phyloP scores from a whole-genome alignment of 2,797 vertebrate genomes.

The Triplophysa yarkandensis region DNA sequence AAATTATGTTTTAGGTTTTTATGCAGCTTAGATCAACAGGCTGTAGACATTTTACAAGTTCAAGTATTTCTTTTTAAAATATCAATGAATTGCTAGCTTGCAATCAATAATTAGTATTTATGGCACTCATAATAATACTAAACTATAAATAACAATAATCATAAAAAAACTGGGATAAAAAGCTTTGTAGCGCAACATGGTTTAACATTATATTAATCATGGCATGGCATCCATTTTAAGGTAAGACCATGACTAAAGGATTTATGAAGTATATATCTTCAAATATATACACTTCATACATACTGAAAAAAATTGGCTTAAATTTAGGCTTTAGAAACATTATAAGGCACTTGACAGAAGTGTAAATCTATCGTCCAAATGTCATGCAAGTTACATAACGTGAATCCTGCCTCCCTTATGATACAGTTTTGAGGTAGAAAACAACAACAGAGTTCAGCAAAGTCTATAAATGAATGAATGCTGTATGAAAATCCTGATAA shows the following conservation, averaged over 20 bases:
- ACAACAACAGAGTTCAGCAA: neutral
- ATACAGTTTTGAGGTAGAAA: slow-evolving; percentile 53
- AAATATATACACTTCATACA: no score
- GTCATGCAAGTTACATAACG: neutral
- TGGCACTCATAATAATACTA: neutral
- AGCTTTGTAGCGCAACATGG: neutral
- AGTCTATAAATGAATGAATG: neutral
- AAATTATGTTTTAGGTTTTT: neutral
- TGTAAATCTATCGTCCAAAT: slow-evolving; percentile 1
- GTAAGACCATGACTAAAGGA: neutral
- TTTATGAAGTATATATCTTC: neutral
- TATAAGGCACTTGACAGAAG: neutral
- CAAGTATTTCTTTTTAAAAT: no score
- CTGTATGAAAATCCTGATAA: neutral
- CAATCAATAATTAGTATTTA: neutral
- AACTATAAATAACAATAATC: neutral
- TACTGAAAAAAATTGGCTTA: no score
- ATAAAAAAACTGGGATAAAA: neutral
- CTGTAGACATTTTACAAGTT: neutral
- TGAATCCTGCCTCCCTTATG: slow-evolving; percentile 21
- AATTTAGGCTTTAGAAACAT: neutral
- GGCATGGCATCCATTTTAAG: neutral
- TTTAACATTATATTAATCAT: neutral
- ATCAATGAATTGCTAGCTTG: no score
- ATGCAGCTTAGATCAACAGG: neutral